phyloP scores from a whole-genome alignment of 2,797 vertebrate species.

The Cephalopachus bancanus region DNA sequence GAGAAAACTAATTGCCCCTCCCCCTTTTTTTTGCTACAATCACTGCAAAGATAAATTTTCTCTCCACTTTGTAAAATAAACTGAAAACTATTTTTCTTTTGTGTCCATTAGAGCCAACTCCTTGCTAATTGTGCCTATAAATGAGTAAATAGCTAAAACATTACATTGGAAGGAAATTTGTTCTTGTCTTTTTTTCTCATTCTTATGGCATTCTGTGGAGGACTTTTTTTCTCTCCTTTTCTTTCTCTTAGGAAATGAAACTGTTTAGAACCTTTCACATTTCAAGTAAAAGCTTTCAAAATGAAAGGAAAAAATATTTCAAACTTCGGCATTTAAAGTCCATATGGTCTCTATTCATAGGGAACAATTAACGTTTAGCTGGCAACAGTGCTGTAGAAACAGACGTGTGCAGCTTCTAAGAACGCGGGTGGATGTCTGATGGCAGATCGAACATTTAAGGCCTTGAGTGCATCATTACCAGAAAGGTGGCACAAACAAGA shows the following conservation, averaged over 20 bases:
- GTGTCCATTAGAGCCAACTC: not conserved
- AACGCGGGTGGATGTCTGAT: not conserved
- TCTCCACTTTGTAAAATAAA: constrained; percentile 3
- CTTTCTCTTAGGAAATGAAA: constrained; percentile 55
- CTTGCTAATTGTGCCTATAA: constrained; percentile 60
- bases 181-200: not conserved
- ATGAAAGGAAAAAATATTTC: constrained; percentile 56
- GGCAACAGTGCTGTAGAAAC: not conserved
- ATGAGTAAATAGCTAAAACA: not conserved
- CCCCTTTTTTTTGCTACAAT: constrained; percentile 68
- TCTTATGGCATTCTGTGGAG: not conserved
- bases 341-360: constrained; percentile 53
- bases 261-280: constrained; percentile 39
- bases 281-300: constrained; percentile 54
- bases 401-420: not conserved
- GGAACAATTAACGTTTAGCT: constrained; percentile 26
- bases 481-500: not conserved
- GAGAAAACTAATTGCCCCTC: constrained; percentile 70
- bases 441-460: not conserved
- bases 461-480: not conserved
- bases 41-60: not conserved
- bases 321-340: constrained; percentile 18
- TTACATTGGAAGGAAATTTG: not conserved
- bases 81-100: constrained; percentile 62
- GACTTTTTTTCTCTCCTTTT: not conserved